A percentile compares a stretch with the other conserved stretches of the same genome.
Evolutionary conservation across 2,113 vertebrate genomes (phyloP).

Genomic region (Ranitomeya variabilis): DNA sequence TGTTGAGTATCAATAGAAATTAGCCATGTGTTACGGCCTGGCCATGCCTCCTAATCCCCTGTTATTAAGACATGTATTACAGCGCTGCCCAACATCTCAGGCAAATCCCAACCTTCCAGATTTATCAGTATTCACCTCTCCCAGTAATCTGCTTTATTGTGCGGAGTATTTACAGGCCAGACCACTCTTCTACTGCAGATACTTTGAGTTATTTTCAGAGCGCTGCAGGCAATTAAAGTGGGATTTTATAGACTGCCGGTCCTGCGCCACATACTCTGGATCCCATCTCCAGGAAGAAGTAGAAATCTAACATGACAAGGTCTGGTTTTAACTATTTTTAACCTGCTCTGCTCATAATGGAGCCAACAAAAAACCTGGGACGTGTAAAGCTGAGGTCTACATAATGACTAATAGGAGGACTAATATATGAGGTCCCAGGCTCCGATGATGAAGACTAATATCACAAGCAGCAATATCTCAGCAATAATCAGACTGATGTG

Average conservation of each 20-base stretch:
- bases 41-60: constrained; percentile 2
- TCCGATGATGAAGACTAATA: background rate
- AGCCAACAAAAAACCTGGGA: background rate
- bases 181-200: constrained; percentile 27
- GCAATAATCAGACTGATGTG: background rate
- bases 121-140: background rate
- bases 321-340: constrained; percentile 26
- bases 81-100: background rate
- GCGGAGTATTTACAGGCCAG: constrained; percentile 36
- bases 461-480: background rate
- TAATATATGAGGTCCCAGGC: background rate
- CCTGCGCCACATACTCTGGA: constrained; percentile 21
- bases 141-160: constrained; percentile 25
- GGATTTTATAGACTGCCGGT: constrained; percentile 36
- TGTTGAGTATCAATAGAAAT: constrained; percentile 8
- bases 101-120: background rate
- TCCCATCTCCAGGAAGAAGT: constrained; percentile 18
- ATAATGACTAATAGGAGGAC: background rate
- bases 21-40: background rate
- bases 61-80: constrained; percentile 4
- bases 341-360: background rate
- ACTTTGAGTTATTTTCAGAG: constrained; percentile 34
- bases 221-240: constrained; percentile 26
- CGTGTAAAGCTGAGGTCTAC: background rate
- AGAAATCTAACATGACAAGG: constrained; percentile 28